Base-by-base conservation (phyloP, 2,113 vertebrate genomes). In the Euleptes europaea region DNA sequence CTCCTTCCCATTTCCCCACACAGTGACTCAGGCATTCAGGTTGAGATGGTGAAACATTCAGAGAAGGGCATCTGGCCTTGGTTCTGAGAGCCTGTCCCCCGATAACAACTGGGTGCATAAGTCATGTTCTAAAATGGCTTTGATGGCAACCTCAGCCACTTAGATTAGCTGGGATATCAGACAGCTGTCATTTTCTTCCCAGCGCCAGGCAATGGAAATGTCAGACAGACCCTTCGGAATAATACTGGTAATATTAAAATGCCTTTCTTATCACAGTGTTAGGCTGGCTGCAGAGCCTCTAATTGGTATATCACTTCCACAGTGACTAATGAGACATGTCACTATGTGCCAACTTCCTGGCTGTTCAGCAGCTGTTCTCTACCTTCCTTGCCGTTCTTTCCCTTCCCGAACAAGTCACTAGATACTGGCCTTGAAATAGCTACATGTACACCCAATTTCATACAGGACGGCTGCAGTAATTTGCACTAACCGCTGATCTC, bases 161-260 rank as follows among this genome's bases (percentile, higher is more conserved):
- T 51, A 83, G 78, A 79, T 85, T 85, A 94, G 85, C 26, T 71
- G 73, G 44, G 82, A 35, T 90, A 92, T 89, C 70, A 89, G 86
- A 86, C 17, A 13, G 47, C 38, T 71, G 33, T 63, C 85, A 84
- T 87, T 88, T 88, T 88, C 79, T 88, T 84, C 91, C 89, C 83
- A 92, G 86, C 28, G 15, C 28, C n/a, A 63, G 82, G 73, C 31
- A 88, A 86, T 74, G 78, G 15, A 89, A 90, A 90, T 83, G 78
- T 92, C 91, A 87, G 19, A 33, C 70, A 73, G 83, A 87, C 82
- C 79, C 78, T 79, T 82, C 86, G 82, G 86, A 92, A 90, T 92
- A 89, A 94, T 82, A 76, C 63, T 76, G 80, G 83, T 90, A 89
- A 92, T 96, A 91, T 92, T 91, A 89, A 91, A 83, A 90, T 90